A percentile compares a stretch with the other conserved stretches of the same genome.
Conservation (phyloP, 2,113 vertebrate species). For the Misgurnus mizolepis region DNA sequence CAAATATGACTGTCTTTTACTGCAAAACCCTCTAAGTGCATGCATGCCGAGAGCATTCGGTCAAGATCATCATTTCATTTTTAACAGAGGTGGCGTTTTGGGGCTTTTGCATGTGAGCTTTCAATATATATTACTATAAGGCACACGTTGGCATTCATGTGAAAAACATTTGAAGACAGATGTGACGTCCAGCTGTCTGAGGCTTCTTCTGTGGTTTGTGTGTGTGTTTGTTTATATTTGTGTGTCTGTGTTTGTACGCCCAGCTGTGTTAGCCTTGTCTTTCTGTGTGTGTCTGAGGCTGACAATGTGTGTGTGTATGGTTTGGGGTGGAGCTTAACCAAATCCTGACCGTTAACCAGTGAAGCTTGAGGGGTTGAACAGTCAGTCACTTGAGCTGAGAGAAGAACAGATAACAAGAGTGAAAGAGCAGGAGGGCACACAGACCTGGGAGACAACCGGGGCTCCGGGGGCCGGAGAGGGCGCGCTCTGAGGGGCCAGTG, state of each 20-base stretch:
- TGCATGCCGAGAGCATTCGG: too few species aligned
- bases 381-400: slow-evolving; percentile 20
- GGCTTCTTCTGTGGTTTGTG: neutral
- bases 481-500: slow-evolving; percentile 66
- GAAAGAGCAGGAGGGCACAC: slow-evolving; percentile 22
- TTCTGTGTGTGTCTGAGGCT: slow-evolving; percentile 5
- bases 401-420: slow-evolving; percentile 19
- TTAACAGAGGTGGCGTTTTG: too few species aligned
- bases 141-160: too few species aligned
- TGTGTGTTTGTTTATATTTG: slow-evolving; percentile 32
- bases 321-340: slow-evolving; percentile 49
- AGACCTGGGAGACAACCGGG: slow-evolving; percentile 80
- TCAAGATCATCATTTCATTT: too few species aligned
- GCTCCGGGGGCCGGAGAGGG: slow-evolving; percentile 74
- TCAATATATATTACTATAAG: too few species aligned
- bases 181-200: slow-evolving; percentile 34
- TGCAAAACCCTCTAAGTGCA: too few species aligned
- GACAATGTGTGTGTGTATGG: slow-evolving; percentile 50
- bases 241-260: neutral
- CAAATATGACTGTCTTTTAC: too few species aligned
- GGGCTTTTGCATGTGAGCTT: too few species aligned
- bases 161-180: neutral
- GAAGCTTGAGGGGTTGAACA: slow-evolving; percentile 12
- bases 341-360: slow-evolving; percentile 11
- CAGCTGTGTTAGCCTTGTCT: slow-evolving; percentile 35